phyloP scores from a whole-genome alignment of 1,140 invertebrate genomes.

The Diachasma alloeum region DNA sequence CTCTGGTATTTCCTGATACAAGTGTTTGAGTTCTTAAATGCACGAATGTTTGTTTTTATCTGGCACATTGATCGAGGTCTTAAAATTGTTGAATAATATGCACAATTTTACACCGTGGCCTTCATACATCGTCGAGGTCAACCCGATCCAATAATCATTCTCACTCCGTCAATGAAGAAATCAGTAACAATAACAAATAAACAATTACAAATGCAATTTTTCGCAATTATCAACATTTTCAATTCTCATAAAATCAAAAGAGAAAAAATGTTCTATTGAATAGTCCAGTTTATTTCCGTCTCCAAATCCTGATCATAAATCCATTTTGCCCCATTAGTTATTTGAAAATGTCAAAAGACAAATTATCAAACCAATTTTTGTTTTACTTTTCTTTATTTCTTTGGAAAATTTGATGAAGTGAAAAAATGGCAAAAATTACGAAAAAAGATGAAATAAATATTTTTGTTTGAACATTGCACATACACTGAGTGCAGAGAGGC shows the following conservation, averaged over 20 bases:
- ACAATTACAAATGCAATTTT: not conserved
- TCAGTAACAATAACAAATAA: not conserved
- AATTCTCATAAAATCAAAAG: too few relatives aligned
- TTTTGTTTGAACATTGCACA: slow-evolving; percentile 38
- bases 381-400: too few relatives aligned
- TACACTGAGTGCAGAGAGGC: slow-evolving; percentile 38
- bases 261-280: too few relatives aligned
- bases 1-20: slow-evolving; percentile 25
- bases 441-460: slow-evolving; percentile 5
- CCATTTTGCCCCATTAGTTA: too few relatives aligned
- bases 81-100: not conserved
- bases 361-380: too few relatives aligned
- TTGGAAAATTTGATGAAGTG: not conserved
- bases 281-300: too few relatives aligned
- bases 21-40: not conserved
- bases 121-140: not conserved
- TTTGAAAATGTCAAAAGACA: too few relatives aligned
- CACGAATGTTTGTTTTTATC: not conserved
- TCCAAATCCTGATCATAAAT: too few relatives aligned
- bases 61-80: not conserved
- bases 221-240: not conserved
- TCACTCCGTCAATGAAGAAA: not conserved
- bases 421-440: not conserved
- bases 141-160: not conserved
- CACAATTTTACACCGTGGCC: not conserved